Evolutionary conservation across 2,888 invertebrate species (phyloP), one percentile per base, ranked within the genome.

Genomic region (Teleiodes luculella): DNA sequence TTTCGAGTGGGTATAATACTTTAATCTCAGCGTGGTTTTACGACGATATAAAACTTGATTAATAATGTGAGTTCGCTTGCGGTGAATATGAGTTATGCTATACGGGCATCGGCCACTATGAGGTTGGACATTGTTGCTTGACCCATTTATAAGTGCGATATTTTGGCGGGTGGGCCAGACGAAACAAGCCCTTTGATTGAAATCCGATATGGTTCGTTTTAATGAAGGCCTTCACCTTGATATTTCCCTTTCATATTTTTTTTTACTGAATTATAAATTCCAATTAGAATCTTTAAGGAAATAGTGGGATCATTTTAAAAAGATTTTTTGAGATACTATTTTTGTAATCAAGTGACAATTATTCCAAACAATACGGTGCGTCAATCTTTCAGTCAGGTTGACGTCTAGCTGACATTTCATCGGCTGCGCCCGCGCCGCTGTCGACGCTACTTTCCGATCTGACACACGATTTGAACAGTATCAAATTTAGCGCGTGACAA

Each of bases 41-140:
- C 85, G 86, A 84, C 69, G 80, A 61, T 80, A 76, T 88, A 81
- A 88, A 88, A 83, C 61, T 84, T 86, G 87, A 87, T 87, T 86
- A 87, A 87, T 86, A 86, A 80, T 81, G 62, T 64, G 65, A 56
- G 70, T 58, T n/a, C n/a, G n/a, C n/a, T n/a, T 63, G 72, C 72
- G 76, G 75, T 74, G 72, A 64, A 76, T 72, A 74, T 72, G 73
- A 66, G 52, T 61, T 65, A 49, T 60, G 61, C 57, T 58, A 66
- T 66, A 53, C 49, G 57, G 59, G 57, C 55, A 66, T 67, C 52
- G 57, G 59, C 55, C 56, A 66, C 67, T 72, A 68, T 69, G 75
- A 79, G 80, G 78, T 79, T 68, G 74, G 61, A 86, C 87, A 80
- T 74, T 80, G 86, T 88, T 85, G 86, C 85, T 62, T 85, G 85